phyloP scores from a whole-genome alignment of 2,888 invertebrate genomes.

The Dryococelus australis region DNA sequence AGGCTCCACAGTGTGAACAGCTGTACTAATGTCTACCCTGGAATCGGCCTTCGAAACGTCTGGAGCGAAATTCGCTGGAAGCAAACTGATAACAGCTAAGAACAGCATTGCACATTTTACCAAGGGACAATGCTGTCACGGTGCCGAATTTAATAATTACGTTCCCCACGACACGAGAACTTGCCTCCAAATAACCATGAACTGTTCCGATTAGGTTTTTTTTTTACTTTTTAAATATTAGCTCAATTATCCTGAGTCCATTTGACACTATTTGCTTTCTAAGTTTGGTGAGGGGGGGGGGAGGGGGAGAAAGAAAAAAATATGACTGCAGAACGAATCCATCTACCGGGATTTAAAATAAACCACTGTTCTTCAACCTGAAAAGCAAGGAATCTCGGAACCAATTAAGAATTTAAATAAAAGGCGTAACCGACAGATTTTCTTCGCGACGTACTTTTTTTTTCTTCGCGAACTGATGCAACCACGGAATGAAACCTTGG shows the following conservation, averaged over 20 bases:
- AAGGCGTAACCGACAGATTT: neutral
- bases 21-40: too few species aligned
- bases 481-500: neutral
- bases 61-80: too few species aligned
- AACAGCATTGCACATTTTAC: too few species aligned
- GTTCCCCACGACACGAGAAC: neutral
- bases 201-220: neutral
- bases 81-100: too few species aligned
- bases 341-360: neutral
- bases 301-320: too few species aligned
- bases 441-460: neutral
- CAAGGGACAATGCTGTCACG: too few species aligned
- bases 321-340: neutral
- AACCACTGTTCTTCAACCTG: neutral
- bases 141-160: neutral
- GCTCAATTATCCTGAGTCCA: neutral
- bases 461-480: neutral
- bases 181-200: neutral
- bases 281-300: too few species aligned
- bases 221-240: neutral
- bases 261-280: neutral
- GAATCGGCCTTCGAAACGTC: too few species aligned
- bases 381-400: neutral
- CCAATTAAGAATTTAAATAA: constrained; percentile 16
- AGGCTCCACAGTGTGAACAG: too few species aligned